A percentile compares a stretch with the other conserved stretches of the same genome.
Evolutionary conservation across 2,888 invertebrate genomes (phyloP).

Genomic region (Leucozona laternaria): DNA sequence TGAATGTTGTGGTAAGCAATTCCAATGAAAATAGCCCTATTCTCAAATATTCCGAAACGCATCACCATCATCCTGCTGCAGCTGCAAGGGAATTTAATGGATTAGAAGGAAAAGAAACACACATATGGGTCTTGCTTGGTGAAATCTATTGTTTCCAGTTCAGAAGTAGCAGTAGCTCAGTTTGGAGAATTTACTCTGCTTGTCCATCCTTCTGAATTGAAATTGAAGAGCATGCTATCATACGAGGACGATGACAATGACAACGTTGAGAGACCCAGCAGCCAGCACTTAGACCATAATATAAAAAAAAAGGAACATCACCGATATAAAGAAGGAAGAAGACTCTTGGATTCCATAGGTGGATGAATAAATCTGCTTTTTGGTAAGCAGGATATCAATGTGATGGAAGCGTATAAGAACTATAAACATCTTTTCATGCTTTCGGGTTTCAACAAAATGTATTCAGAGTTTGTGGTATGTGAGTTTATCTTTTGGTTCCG

Average conservation of each 20-base stretch:
- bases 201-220: neutral
- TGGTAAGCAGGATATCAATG: conserved; percentile 37
- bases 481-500: neutral
- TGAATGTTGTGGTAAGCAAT: conserved; percentile 62
- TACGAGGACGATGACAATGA: conserved; percentile 9
- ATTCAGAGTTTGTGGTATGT: conserved; percentile 23
- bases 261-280: conserved; percentile 19
- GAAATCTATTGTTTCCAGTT: conserved; percentile 54
- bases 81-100: conserved; percentile 61
- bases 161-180: conserved; percentile 12
- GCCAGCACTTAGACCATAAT: neutral
- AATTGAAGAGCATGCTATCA: neutral
- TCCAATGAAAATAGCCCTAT: conserved; percentile 39
- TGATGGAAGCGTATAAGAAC: conserved; percentile 19
- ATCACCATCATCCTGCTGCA: conserved; percentile 11
- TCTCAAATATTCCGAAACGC: conserved; percentile 40
- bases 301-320: conserved; percentile 21
- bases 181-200: conserved; percentile 8
- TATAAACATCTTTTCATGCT: conserved; percentile 21
- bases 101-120: conserved; percentile 57
- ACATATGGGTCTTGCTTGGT: conserved; percentile 59
- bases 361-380: conserved; percentile 47
- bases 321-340: neutral
- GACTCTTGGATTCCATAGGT: conserved; percentile 9
- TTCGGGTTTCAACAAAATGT: conserved; percentile 14